Evolutionary conservation across 2,888 invertebrate genomes (phyloP).

Genomic region (Achlya flavicornis): DNA sequence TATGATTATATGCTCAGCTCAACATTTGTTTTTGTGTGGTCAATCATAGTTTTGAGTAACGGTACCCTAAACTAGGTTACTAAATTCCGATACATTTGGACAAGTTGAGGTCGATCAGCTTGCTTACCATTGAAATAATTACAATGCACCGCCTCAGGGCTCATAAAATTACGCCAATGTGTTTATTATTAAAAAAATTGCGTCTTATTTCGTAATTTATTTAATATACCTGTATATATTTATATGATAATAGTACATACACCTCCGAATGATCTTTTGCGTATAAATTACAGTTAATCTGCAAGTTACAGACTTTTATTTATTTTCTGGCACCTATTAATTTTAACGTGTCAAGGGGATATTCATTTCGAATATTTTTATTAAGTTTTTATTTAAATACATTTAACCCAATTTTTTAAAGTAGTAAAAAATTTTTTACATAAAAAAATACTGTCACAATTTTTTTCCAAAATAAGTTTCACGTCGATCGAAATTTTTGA

Average conservation of each 20-base stretch:
- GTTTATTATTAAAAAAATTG: background rate
- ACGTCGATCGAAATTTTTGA: too few relatives aligned
- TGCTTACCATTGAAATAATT: conserved; percentile 20
- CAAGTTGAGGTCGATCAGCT: conserved; percentile 18
- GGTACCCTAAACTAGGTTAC: conserved; percentile 17
- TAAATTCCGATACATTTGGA: conserved; percentile 17
- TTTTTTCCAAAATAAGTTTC: too few relatives aligned
- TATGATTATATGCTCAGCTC: too few relatives aligned
- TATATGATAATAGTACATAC: background rate
- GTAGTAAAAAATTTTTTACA: too few relatives aligned
- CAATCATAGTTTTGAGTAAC: background rate
- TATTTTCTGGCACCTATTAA: background rate
- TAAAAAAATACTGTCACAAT: too few relatives aligned
- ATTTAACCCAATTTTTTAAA: too few relatives aligned
- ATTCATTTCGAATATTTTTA: background rate
- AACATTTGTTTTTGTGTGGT: background rate
- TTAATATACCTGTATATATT: too few relatives aligned
- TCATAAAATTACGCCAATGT: conserved; percentile 9
- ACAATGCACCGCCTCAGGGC: conserved; percentile 19
- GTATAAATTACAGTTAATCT: background rate
- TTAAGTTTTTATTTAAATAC: too few relatives aligned
- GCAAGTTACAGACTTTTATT: background rate
- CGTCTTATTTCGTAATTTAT: background rate
- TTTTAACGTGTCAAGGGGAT: background rate
- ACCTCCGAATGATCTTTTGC: background rate